phyloP scores from a whole-genome alignment of 2,888 invertebrate species.

The Rhamnusium bicolor region DNA sequence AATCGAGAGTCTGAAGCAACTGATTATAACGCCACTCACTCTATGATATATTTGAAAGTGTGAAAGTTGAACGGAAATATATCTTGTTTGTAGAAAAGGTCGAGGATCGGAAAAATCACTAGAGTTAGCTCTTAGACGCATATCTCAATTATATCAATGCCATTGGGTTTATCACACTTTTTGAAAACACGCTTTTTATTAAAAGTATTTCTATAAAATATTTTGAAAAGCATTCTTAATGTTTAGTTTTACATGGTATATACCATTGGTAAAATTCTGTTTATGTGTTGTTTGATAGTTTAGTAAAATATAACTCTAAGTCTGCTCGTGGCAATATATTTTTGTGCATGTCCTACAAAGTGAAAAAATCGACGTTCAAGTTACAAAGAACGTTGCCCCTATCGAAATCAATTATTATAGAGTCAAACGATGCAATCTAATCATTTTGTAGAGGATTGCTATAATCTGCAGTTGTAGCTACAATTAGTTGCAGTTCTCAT shows the following conservation, averaged over 20 bases:
- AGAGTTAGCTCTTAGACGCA: too few relatives aligned
- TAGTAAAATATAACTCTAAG: not conserved
- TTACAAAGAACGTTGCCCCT: conserved; percentile 10
- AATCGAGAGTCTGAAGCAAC: too few relatives aligned
- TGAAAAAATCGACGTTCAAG: not conserved
- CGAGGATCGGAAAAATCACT: too few relatives aligned
- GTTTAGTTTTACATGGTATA: not conserved
- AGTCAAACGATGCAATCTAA: not conserved
- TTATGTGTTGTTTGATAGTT: not conserved
- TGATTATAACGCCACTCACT: too few relatives aligned
- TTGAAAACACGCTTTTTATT: too few relatives aligned
- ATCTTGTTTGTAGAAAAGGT: too few relatives aligned
- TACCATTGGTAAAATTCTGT: not conserved
- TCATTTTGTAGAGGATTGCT: conserved; percentile 38
- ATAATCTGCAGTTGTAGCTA: conserved; percentile 21
- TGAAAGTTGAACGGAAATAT: too few relatives aligned
- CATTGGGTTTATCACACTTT: too few relatives aligned
- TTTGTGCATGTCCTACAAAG: not conserved
- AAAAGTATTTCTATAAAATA: too few relatives aligned
- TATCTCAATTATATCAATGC: too few relatives aligned
- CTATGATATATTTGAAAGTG: too few relatives aligned
- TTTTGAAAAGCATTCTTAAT: too few relatives aligned
- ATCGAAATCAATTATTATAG: conserved; percentile 1
- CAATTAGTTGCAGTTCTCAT: conserved; percentile 25
- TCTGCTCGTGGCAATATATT: not conserved